These are phyloP conservation scores for Deroptyus accipitrinus DNA, from an alignment of 2,113 vertebrate genomes.

Conservation along the genomic window DNA sequence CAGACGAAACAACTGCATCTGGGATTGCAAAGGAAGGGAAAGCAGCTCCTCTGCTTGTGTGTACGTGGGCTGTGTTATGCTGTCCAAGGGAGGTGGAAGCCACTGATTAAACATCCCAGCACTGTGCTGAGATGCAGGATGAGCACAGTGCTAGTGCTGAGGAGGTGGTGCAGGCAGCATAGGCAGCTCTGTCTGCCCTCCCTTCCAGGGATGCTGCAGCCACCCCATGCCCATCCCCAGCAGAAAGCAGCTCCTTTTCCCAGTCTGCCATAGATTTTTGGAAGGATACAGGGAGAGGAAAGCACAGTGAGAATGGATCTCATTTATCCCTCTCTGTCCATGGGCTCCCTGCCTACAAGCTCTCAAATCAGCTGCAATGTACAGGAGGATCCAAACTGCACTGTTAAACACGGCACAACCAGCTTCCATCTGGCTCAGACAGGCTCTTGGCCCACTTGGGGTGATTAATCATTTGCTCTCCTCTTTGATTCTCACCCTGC, in stretches of 20 bases:
- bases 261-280: neutral
- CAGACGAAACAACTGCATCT: neutral
- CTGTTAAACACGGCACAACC: neutral
- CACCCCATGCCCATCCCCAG: neutral
- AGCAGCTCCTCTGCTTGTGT: neutral
- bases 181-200: neutral
- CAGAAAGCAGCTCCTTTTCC: neutral
- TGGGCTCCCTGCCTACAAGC: neutral
- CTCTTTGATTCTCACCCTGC: neutral
- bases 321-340: neutral
- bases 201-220: neutral
- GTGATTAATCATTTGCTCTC: neutral
- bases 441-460: neutral
- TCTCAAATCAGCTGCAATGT: neutral
- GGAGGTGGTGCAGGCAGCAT: neutral
- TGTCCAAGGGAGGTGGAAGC: neutral
- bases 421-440: neutral
- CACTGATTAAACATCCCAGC: neutral
- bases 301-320: neutral
- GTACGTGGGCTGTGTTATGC: fast-evolving
- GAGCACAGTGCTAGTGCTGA: fast-evolving
- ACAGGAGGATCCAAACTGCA: neutral
- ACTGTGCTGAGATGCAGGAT: fast-evolving
- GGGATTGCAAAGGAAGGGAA: neutral
- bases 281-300: neutral